Base-by-base conservation (phyloP, 2,888 invertebrate species). In the Notocelia uddmanniana region DNA sequence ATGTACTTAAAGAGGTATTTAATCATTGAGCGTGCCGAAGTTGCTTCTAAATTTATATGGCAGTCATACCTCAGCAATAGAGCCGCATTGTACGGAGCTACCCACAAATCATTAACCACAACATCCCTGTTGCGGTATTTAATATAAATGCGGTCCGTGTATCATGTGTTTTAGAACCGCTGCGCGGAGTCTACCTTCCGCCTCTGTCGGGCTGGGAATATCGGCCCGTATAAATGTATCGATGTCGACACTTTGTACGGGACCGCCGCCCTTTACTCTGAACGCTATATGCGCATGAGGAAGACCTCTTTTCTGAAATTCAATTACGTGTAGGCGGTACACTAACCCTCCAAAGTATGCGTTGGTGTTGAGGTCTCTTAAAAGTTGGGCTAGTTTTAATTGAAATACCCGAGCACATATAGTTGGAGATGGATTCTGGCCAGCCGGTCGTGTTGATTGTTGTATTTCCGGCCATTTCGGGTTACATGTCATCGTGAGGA, bases 401-500 rank as follows among this genome's bases (percentile, higher is more conserved):
- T 26, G 26, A 26, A 26, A 26, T 26, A 26, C 26, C 2, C 26
- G 26, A 3, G 26, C 26, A 26, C 26, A 26, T 26, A 5, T n/a
- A n/a, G n/a, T 59, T 41, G 26, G 26, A 3, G 26, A 26, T 2
- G 26, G 5, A 26, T 26, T 2, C 26, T 3, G 26, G 26, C 26
- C 5, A 3, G 26, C 26, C 26, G 26, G 26, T 5, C 26, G 3
- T 3, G 5, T 26, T 5, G 5, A 26, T 26, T 26, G n/a, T n/a
- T n/a, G n/a, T n/a, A n/a, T n/a, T n/a, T n/a, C 59, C 41, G 41
- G 59, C 59, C 59, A 31, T 31, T 57, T 57, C 2, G 57, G 57
- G 31, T 57, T 57, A 31, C 57, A 57, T 57, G 57, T 57, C 57
- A 57, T 18, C 9, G 57, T 57, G 2, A 57, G 26, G 19, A 59